Conservation (phyloP, 2,797 vertebrate genomes). For the Phataginus tricuspis region DNA sequence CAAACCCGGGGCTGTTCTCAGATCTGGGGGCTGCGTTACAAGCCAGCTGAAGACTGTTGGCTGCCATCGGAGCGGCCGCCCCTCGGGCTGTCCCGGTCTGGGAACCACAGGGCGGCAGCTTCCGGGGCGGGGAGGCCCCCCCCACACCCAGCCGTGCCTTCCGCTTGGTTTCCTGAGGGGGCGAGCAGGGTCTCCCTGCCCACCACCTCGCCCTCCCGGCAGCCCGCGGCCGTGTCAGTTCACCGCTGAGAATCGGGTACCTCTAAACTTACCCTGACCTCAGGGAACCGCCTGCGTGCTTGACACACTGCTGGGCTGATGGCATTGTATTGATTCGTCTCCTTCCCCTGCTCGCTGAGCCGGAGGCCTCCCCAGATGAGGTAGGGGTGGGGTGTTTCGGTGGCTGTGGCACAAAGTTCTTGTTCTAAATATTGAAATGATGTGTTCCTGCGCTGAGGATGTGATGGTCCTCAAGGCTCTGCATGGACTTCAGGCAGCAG, state of each 20-base stretch:
- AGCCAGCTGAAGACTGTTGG: fast-evolving
- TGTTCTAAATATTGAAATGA: constrained; percentile 65
- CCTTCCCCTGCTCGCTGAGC: constrained; percentile 76
- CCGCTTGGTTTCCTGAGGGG: not conserved
- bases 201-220: no score
- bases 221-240: constrained; percentile 29
- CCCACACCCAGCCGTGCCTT: not conserved
- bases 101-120: not conserved
- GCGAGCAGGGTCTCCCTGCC: not conserved
- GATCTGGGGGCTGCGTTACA: not conserved
- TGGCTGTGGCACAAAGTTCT: constrained; percentile 40
- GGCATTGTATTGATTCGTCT: constrained; percentile 82
- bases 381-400: constrained; percentile 46
- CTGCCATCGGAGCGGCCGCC: fast-evolving
- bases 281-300: constrained; percentile 74
- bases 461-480: constrained; percentile 71
- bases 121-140: no score
- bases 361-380: constrained; percentile 72
- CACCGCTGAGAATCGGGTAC: constrained; percentile 71
- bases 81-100: not conserved
- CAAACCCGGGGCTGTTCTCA: fast-evolving
- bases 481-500: constrained; percentile 60
- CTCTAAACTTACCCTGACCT: constrained; percentile 82
- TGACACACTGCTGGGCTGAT: constrained; percentile 84
- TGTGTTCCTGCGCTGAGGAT: constrained; percentile 64